These are phyloP conservation scores for Halichondria panicea DNA, from an alignment of 37 sponge, comb jelly and placozoan genomes.

Conservation along the genomic window DNA sequence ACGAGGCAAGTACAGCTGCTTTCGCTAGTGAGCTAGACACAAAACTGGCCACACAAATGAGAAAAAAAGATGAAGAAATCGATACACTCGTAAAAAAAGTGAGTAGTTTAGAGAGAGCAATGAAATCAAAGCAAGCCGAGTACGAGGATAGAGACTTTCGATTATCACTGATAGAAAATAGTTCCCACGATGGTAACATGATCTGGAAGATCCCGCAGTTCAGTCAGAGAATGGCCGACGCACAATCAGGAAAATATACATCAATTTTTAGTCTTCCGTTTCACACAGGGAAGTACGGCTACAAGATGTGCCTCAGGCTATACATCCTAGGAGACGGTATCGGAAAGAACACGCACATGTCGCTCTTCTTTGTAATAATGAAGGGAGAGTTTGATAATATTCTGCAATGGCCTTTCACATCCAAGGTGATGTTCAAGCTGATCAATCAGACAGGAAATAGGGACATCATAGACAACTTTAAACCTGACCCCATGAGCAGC, in stretches of 20 bases:
- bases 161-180: slow-evolving; percentile 65
- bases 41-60: slow-evolving; percentile 2
- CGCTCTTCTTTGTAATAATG: slow-evolving; percentile 80
- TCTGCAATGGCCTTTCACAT: slow-evolving; percentile 80
- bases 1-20: too few relatives aligned
- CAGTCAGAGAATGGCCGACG: slow-evolving; percentile 64
- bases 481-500: slow-evolving; percentile 75
- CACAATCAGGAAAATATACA: slow-evolving; percentile 69
- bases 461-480: slow-evolving; percentile 72
- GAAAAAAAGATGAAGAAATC: slow-evolving; percentile 25
- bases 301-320: slow-evolving; percentile 84
- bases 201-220: slow-evolving; percentile 81
- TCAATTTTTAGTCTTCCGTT: slow-evolving; percentile 81
- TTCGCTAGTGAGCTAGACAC: neutral
- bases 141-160: slow-evolving; percentile 76
- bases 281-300: slow-evolving; percentile 75
- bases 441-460: slow-evolving; percentile 59
- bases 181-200: slow-evolving; percentile 66
- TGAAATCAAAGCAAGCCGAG: slow-evolving; percentile 36
- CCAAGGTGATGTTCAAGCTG: slow-evolving; percentile 74
- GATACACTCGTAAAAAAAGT: slow-evolving; percentile 5
- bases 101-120: slow-evolving; percentile 36
- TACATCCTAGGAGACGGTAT: slow-evolving; percentile 83
- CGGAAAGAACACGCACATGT: slow-evolving; percentile 72
- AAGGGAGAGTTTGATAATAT: slow-evolving; percentile 84